A percentile compares a stretch with the other conserved stretches of the same genome.
These are phyloP conservation scores for Falco concolor DNA, from an alignment of 2,797 vertebrate genomes.

Conservation along the genomic window DNA sequence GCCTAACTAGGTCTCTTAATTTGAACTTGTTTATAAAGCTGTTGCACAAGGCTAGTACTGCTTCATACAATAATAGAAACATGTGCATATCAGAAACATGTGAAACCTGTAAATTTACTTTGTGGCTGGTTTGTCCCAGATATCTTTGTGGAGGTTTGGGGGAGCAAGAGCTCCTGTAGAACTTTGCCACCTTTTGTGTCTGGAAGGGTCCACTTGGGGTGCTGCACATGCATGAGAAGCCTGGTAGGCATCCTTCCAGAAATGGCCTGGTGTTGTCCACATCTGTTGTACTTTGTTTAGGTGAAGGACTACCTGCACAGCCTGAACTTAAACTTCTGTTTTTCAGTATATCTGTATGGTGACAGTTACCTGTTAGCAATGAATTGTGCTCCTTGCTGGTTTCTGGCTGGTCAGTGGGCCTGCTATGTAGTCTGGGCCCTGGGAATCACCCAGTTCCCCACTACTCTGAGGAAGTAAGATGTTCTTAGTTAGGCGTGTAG, in stretches of 20 bases:
- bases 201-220: background rate
- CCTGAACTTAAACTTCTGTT: background rate
- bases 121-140: no score
- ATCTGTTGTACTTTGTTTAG: background rate
- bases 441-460: rapidly evolving
- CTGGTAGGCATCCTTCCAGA: background rate
- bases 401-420: background rate
- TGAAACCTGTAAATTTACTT: background rate
- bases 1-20: background rate
- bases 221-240: background rate
- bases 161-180: background rate
- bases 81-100: background rate
- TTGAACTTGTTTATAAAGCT: background rate
- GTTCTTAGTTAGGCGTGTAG: background rate
- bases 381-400: background rate
- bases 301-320: background rate
- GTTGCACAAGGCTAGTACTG: background rate
- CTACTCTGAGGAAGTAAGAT: background rate
- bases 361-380: no score
- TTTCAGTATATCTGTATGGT: rapidly evolving
- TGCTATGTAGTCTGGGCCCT: no score
- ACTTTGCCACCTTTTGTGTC: no score
- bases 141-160: background rate
- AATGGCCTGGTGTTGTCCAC: background rate
- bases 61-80: background rate